A percentile compares a stretch with the other conserved stretches of the same genome.
Conservation (phyloP, 2,797 vertebrate species). For the Scolopax bukidnonensis region DNA sequence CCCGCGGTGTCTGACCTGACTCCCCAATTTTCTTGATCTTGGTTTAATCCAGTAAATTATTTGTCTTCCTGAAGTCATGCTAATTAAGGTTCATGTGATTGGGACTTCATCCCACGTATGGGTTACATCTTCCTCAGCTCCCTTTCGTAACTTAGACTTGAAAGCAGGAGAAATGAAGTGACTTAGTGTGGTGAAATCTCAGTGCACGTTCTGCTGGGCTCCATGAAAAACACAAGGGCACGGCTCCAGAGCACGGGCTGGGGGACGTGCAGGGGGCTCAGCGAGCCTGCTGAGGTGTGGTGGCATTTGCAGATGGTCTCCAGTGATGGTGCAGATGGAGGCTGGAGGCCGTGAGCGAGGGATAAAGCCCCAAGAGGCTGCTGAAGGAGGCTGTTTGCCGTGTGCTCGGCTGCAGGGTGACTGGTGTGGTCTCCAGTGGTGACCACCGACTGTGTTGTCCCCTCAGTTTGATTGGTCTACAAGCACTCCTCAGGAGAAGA, state of each 20-base stretch:
- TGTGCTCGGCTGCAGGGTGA: background rate
- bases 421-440: background rate
- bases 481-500: background rate
- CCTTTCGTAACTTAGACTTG: background rate
- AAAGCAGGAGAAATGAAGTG: background rate
- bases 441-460: background rate
- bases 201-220: background rate
- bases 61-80: background rate
- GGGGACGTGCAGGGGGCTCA: background rate
- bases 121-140: background rate
- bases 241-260: background rate
- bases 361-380: background rate
- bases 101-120: background rate
- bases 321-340: fast-evolving
- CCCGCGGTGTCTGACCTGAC: background rate
- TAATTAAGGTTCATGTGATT: background rate
- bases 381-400: background rate
- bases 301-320: background rate
- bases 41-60: background rate
- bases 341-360: too few species aligned
- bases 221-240: background rate
- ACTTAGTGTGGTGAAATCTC: background rate
- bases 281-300: fast-evolving
- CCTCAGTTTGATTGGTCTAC: background rate
- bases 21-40: background rate